Percentiles rank a stretch among this genome's conserved stretches.
Evolutionary conservation across 2,113 vertebrate genomes (phyloP).

Genomic region (Leptocoma aspasia): DNA sequence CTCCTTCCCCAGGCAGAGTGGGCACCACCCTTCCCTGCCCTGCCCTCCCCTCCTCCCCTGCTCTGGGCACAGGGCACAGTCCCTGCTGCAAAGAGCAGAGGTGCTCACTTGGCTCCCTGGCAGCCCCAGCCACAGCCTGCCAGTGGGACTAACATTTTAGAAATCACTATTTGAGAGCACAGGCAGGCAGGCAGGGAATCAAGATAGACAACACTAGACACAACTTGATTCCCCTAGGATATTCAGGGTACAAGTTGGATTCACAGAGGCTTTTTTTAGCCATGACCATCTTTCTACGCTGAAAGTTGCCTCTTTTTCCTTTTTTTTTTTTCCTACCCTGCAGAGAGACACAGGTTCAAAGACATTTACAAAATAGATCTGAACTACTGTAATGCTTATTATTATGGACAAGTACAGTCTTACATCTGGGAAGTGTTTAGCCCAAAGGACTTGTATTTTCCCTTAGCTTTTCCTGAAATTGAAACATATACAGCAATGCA

Average conservation of each 20-base stretch:
- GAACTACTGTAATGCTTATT: not conserved
- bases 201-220: not conserved
- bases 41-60: accelerated
- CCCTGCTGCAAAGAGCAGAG: not conserved
- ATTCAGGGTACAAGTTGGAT: not conserved
- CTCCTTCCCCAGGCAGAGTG: accelerated
- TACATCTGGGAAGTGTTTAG: not conserved
- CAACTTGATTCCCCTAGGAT: not conserved
- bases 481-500: not conserved
- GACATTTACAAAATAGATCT: not conserved
- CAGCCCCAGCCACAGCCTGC: not conserved
- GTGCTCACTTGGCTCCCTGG: not conserved
- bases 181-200: not conserved
- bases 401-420: not conserved
- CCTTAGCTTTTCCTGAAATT: not conserved
- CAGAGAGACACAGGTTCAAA: conserved; percentile 17
- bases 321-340: not conserved
- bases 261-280: conserved; percentile 11
- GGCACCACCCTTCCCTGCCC: not conserved
- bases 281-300: not conserved
- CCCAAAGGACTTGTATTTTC: not conserved
- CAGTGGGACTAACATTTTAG: not conserved
- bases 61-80: not conserved
- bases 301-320: not conserved
- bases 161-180: not conserved